Evolutionary conservation across 1,140 invertebrate species (phyloP), one percentile per base, ranked within the genome.

Genomic region (Magallana gigas): DNA sequence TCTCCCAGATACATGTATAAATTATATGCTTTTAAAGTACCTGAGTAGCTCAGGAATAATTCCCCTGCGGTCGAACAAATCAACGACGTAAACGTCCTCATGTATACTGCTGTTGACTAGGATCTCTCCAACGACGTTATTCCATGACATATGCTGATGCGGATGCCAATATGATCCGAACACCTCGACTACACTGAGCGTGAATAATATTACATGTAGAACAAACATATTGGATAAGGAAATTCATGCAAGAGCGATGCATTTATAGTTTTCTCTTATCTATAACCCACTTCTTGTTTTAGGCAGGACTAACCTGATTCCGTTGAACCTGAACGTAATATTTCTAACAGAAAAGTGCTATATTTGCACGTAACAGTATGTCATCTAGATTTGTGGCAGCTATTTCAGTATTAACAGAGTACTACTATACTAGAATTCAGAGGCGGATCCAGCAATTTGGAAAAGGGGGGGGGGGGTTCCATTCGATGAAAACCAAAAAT

Each of bases 131-230:
- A 71, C 23, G 18, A 71, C 64, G 64, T 71, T 18, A 71, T 71
- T 71, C 64, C 64, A 71, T 11, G 64, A 23, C 64, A 71, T 71
- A 23, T 71, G 64, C 64, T 71, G 64, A 23, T 71, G 64, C n/a
- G 64, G 64, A 71, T 18, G 64, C 64, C 64, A 71, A 8, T 23
- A 23, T 48, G 36, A 48, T 23, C 64, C 14, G 14, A n/a, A 6
- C 60, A 62, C 18, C 29, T 71, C 64, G 23, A 71, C 64, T 11
- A 71, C 6, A 6, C 64, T 8, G 4, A 71, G 7, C 64, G 64
- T 23, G 18, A 71, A 18, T 23, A 23, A 2, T 8, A 18, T 48
- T 48, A 48, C 36, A 48, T 48, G 36, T 48, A 48, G 2, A n/a
- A 71, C 18, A 16, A 62, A 11, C 60, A 62, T 62, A 5, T 2